Conservation (phyloP, 1,140 invertebrate species). For the Stegodyphus dumicola region DNA sequence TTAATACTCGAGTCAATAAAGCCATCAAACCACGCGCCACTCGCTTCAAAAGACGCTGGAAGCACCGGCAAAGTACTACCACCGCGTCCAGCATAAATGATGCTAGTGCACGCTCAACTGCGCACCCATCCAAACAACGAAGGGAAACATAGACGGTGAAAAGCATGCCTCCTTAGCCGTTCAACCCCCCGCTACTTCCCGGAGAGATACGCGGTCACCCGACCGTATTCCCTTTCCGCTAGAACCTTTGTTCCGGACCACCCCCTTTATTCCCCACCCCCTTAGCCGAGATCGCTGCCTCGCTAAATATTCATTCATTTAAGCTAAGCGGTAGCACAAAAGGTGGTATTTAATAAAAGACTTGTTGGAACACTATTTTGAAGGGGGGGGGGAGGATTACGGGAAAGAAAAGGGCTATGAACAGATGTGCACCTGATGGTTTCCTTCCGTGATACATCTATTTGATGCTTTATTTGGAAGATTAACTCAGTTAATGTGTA, state of each 20-base stretch:
- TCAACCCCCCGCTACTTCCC: neutral
- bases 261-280: neutral
- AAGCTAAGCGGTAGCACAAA: constrained; percentile 42
- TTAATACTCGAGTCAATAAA: too few relatives aligned
- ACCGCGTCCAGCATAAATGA: too few relatives aligned
- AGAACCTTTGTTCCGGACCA: neutral
- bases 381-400: neutral
- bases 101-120: neutral
- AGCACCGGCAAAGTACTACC: too few relatives aligned
- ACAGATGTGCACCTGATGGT: constrained; percentile 12
- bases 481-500: too few relatives aligned
- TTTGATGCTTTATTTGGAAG: too few relatives aligned
- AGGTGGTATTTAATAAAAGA: constrained; percentile 58
- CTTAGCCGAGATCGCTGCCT: neutral
- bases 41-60: too few relatives aligned
- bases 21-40: too few relatives aligned
- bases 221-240: constrained; percentile 17
- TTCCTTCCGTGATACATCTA: neutral
- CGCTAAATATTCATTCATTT: constrained; percentile 59
- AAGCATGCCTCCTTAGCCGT: neutral
- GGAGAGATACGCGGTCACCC: constrained; percentile 18
- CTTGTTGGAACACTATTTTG: constrained; percentile 38
- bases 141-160: neutral
- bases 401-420: neutral
- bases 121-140: neutral